Percentiles rank a stretch among this genome's conserved stretches.
Evolutionary conservation across 2,797 vertebrate genomes (phyloP).

Genomic region (Lacerta viridis): DNA sequence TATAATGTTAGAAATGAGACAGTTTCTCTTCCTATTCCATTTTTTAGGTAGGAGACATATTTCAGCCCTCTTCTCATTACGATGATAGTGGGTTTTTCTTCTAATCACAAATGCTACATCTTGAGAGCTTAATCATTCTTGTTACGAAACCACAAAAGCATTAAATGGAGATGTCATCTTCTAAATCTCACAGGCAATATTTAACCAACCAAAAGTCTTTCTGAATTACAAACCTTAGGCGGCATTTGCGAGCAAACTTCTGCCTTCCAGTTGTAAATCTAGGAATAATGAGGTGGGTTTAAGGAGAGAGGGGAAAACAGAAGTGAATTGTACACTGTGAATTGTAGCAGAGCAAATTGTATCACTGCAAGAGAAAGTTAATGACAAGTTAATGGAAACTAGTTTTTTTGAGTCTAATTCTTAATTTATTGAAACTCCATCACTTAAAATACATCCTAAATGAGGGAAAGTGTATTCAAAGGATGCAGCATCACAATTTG

Average conservation of each 20-base stretch:
- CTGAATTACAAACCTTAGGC: constrained; percentile 4
- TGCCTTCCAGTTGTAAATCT: constrained; percentile 75
- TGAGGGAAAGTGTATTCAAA: constrained; percentile 70
- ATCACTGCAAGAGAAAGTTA: constrained; percentile 69
- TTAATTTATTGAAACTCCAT: constrained; percentile 78
- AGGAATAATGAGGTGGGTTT: constrained; percentile 80
- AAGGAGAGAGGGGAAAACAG: constrained; percentile 60
- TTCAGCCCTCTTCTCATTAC: not conserved
- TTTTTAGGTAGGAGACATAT: constrained; percentile 28
- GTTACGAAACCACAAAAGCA: constrained; percentile 15
- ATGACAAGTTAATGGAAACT: constrained; percentile 74
- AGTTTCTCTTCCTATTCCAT: constrained; percentile 2
- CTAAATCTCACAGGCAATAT: constrained; percentile 38
- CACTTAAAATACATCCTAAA: constrained; percentile 72
- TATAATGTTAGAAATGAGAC: not conserved
- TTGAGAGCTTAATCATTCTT: constrained; percentile 52
- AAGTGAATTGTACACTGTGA: constrained; percentile 77
- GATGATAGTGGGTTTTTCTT: constrained; percentile 6
- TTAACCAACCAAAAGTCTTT: constrained; percentile 29
- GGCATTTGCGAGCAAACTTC: constrained; percentile 66
- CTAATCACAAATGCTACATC: constrained; percentile 34
- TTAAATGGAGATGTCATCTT: constrained; percentile 40
- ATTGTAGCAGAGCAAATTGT: constrained; percentile 72
- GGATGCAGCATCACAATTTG: constrained; percentile 68
- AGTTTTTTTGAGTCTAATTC: constrained; percentile 77